phyloP scores from a whole-genome alignment of 2,888 invertebrate species.

The Orthonevra nobilis region DNA sequence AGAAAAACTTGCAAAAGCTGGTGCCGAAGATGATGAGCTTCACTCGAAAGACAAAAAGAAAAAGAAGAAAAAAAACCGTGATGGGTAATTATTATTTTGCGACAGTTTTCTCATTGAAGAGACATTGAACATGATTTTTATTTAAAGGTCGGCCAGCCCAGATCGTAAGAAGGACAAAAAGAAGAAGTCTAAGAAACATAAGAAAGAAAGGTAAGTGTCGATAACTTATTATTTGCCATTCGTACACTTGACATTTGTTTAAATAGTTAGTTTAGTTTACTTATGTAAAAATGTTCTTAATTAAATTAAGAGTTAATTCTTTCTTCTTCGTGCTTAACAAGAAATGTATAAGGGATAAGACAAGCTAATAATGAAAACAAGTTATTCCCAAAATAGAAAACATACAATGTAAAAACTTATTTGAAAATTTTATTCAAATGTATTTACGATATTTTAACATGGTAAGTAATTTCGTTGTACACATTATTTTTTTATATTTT shows the following conservation, averaged over 20 bases:
- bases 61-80: conserved; percentile 87
- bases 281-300: conserved; percentile 13
- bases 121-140: not conserved
- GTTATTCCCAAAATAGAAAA: conserved; percentile 46
- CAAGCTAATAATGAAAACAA: conserved; percentile 57
- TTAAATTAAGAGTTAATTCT: conserved; percentile 69
- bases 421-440: conserved; percentile 57
- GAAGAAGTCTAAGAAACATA: conserved; percentile 89
- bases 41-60: conserved; percentile 81
- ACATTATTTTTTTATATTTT: conserved; percentile 2
- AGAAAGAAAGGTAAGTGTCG: conserved; percentile 88
- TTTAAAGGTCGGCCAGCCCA: conserved; percentile 84
- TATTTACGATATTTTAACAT: conserved; percentile 57
- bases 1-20: conserved; percentile 79
- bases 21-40: conserved; percentile 79
- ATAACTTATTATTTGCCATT: conserved; percentile 9
- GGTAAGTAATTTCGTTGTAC: conserved; percentile 71
- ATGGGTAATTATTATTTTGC: conserved; percentile 84
- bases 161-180: conserved; percentile 88
- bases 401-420: conserved; percentile 46
- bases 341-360: conserved; percentile 70
- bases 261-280: conserved; percentile 43
- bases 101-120: not conserved
- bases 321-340: conserved; percentile 72
- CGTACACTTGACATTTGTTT: conserved; percentile 21